These are phyloP conservation scores for Sarcophaga caerulescens DNA, from an alignment of 2,888 invertebrate genomes.

Conservation along the genomic window DNA sequence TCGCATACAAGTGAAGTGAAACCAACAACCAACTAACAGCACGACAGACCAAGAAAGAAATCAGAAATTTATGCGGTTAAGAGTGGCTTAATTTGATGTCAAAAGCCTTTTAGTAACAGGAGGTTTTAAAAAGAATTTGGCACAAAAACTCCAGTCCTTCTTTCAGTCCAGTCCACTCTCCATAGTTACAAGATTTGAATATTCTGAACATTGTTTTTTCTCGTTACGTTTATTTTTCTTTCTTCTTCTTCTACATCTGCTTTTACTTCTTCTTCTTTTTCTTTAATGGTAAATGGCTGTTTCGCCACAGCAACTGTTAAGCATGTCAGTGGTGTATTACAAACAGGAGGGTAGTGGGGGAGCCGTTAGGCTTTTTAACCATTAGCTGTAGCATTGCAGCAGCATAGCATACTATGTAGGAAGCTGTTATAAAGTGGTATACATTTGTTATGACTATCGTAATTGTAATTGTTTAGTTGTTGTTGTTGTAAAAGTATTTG, in stretches of 20 bases:
- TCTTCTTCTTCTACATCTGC: not conserved
- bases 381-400: not conserved
- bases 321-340: constrained; percentile 1
- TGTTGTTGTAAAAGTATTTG: not conserved
- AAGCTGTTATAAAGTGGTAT: constrained; percentile 6
- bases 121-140: constrained; percentile 30
- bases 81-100: constrained; percentile 62
- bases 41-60: constrained; percentile 6
- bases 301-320: constrained; percentile 40
- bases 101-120: constrained; percentile 55
- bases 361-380: constrained; percentile 9
- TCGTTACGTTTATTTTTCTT: not conserved
- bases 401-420: constrained; percentile 5
- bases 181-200: not conserved
- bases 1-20: not conserved
- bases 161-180: not conserved
- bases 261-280: not conserved
- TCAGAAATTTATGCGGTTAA: not conserved
- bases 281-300: constrained; percentile 51
- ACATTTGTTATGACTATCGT: constrained; percentile 8
- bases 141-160: not conserved
- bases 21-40: not conserved
- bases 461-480: constrained; percentile 1
- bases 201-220: not conserved
- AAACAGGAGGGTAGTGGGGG: not conserved